Base-by-base conservation (phyloP, 2,797 vertebrate genomes). In the Premnoplex brunnescens region DNA sequence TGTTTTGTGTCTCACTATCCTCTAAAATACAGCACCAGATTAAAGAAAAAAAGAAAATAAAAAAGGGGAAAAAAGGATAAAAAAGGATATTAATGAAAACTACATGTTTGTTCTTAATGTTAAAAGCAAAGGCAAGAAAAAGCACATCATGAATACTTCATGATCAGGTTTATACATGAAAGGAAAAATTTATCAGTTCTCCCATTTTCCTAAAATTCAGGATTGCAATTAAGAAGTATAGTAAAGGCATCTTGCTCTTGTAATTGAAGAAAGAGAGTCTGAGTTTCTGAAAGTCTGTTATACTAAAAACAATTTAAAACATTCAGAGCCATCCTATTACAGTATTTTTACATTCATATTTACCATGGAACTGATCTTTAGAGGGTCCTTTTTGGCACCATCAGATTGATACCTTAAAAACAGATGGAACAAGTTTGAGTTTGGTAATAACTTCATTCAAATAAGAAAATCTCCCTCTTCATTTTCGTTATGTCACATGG, bases 331-430 rank as follows among this genome's bases (percentile, higher is more conserved):
- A 62, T 32, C 23, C 34, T 77, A 19, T 28, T 58, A 46, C 9
- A 64, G 21, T 37, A 56, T 52, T 78, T 93, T 76, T 73, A 39
- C 6, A 58, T 73, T 48, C 8, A 8, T 83, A 97, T 97, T 97
- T 97, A 99, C 99, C 99, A 99, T 99, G 97, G 99, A 99, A 98
- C 97, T 98, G 98, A 99, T 99, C 98, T 99, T 99, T 89, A 99
- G 97, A 74, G 99, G 98, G 17, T 99, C 99, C 96, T 99, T 99
- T 98, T 99, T 99, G 67, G 99, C 99, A 94, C 99, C 99, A 97
- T 99, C 99, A 76, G 99, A 99, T 60, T 97, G 98, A 97, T 99
- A 99, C 91, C 99, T 99, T 87, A 87, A 97, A 97, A 97, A 94
- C 19, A 96, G 69, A 97, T 96, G 90, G 23, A 95, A 79, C 5